Evolutionary conservation across 1,140 invertebrate genomes (phyloP), one percentile per base, ranked within the genome.

Genomic region (Schlechtendalia chinensis): DNA sequence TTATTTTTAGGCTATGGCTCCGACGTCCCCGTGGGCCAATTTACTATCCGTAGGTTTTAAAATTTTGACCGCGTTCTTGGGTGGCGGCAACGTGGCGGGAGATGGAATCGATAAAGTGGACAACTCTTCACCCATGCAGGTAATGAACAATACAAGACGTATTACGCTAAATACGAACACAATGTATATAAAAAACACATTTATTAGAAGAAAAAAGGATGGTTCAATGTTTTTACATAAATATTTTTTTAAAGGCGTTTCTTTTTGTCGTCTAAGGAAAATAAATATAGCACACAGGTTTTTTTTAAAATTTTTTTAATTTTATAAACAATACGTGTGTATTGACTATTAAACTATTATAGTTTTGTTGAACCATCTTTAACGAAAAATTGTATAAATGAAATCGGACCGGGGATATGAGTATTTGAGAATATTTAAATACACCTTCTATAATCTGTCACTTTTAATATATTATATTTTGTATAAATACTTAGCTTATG

Each of bases 51-150:
- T 93, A 67, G 91, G 90, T 63, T 88, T 96, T 16, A 92, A 94
- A 85, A 92, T 96, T 81, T 87, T 96, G 58, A 93, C 93, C 3
- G 93, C 93, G 16, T 88, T 95, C 80, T 86, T 96, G 22, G 93
- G 87, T 29, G 86, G 93, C 53, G 93, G 93, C 54, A 90, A 90
- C 32, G 88, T 89, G 3, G 89, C 89, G 12, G 89, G 88, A 83
- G 93, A 94, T 84, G 93, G 93, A 74, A 95, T 95, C 84, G 93
- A 95, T 85, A 95, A 95, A 86, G 93, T 94, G 53, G 93, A 95
- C 86, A 93, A 93, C 86, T 92, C 89, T 83, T 90, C 91, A 6
- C 93, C 93, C 53, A 93, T 94, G 92, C 93, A 94, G 91, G 93
- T 95, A 90, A 82, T 69, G 19, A 54, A 50, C 1, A 27, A 54